Base-by-base conservation (phyloP, 1,140 invertebrate species). In the Holotrichia oblita region DNA sequence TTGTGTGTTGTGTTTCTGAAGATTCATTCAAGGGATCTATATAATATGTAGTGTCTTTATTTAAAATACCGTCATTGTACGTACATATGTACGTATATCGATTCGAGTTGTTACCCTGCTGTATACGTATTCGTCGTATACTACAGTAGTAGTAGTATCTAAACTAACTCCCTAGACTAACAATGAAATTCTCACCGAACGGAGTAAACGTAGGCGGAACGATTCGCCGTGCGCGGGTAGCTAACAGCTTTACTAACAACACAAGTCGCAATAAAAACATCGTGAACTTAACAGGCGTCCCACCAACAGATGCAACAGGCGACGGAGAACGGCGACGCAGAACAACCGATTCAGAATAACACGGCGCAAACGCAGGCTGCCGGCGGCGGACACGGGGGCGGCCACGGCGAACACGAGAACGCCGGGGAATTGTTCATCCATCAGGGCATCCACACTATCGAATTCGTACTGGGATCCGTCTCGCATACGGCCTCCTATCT, bases 401-500 rank as follows among this genome's bases (percentile, higher is more conserved):
- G 72, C 41, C 84, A 86, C 6, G 88, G 90, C n/a, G 91, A 94
- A 76, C 92, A 95, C 78, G 93, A 97, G 83, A 93, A 98, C 61
- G 93, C 98, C 85, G 89, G 91, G 0, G 98, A 99, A 85, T 91
- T 98, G 40, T 96, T 98, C 83, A 98, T 99, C 83, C 95, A 99
- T 87, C 98, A 96, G 87, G 94, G 93, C n/a, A 99, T 99, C 85
- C 98, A 99, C 87, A 99, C 98, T 0, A 99, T 99, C 85, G 98
- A 99, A 89, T 99, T 97, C 87, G 97, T 98, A 78, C 89, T 99
- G 78, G 98, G 98, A 59, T 99, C 96, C 81, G 94, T 99, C 12
- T 99, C 98, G 0, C 98, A 99, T 83, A 99, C 98, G n/a, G 98
- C 98, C 12, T 99, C 98, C 0, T 99, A 99, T 89, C 91, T 99